A percentile compares a stretch with the other conserved stretches of the same genome.
phyloP scores from a whole-genome alignment of 2,797 vertebrate species.

The Chrosomus eos region DNA sequence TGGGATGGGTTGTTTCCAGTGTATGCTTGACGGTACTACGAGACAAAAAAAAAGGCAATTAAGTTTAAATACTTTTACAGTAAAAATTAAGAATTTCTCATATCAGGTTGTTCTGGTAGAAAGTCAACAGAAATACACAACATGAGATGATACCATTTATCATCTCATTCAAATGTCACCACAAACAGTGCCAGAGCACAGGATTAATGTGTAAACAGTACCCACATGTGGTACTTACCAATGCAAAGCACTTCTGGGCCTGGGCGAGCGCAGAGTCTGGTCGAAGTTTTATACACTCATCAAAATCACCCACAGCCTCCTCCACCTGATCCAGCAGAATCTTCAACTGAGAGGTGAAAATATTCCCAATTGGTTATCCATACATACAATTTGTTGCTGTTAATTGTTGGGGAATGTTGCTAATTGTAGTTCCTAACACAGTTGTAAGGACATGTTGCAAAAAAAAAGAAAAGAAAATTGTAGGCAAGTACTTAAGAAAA shows the following conservation, averaged over 20 bases:
- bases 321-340: conserved; percentile 98
- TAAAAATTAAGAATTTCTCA: neutral
- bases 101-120: neutral
- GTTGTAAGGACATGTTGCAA: neutral
- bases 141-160: neutral
- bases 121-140: neutral
- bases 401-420: neutral
- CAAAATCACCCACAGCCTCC: conserved; percentile 96
- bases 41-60: neutral
- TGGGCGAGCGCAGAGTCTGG: conserved; percentile 97
- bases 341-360: conserved; percentile 84
- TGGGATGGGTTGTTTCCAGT: conserved; percentile 94
- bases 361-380: neutral
- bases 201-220: neutral
- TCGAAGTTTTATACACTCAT: conserved; percentile 94
- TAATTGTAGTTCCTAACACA: neutral
- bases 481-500: neutral
- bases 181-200: neutral
- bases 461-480: neutral
- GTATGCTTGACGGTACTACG: conserved; percentile 96
- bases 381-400: neutral
- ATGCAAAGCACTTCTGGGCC: conserved; percentile 97
- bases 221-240: conserved; percentile 79
- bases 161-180: neutral
- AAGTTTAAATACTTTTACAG: neutral